These are phyloP conservation scores for Manduca sexta DNA, from an alignment of 1,140 invertebrate species.

Conservation along the genomic window DNA sequence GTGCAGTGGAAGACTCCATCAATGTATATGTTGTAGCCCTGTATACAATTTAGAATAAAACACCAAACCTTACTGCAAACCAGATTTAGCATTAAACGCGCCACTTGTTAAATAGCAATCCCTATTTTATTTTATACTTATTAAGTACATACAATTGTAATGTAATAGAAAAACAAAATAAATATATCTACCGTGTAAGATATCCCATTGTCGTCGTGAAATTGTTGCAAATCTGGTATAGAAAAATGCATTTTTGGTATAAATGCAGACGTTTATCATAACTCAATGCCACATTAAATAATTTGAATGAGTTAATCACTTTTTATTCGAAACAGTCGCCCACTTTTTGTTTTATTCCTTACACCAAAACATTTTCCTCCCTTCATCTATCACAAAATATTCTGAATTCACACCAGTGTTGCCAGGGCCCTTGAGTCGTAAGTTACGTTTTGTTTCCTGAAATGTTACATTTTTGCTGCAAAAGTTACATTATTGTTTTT, in stretches of 20 bases:
- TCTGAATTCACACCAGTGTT: too few relatives aligned
- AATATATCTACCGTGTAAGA: constrained; percentile 82
- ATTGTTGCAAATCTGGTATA: constrained; percentile 88
- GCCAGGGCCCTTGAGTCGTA: too few relatives aligned
- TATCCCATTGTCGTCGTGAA: constrained; percentile 82
- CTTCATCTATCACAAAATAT: too few relatives aligned
- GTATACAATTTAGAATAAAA: constrained; percentile 13
- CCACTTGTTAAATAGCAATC: too few relatives aligned
- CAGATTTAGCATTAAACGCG: not conserved
- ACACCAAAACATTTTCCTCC: constrained; percentile 4
- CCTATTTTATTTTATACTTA: too few relatives aligned
- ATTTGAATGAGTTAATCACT: too few relatives aligned
- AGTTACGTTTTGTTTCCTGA: too few relatives aligned
- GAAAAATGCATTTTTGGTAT: constrained; percentile 87
- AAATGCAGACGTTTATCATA: constrained; percentile 14
- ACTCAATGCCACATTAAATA: not conserved
- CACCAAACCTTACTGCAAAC: constrained; percentile 3
- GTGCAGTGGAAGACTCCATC: constrained; percentile 97
- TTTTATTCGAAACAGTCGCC: constrained; percentile 39
- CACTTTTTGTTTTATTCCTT: constrained; percentile 16
- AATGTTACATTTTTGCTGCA: too few relatives aligned
- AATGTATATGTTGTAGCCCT: constrained; percentile 96
- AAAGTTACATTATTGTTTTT: too few relatives aligned
- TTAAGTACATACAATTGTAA: not conserved
- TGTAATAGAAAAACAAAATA: constrained; percentile 4